Base-by-base conservation (phyloP, 2,113 vertebrate species). In the Anoplopoma fimbria region DNA sequence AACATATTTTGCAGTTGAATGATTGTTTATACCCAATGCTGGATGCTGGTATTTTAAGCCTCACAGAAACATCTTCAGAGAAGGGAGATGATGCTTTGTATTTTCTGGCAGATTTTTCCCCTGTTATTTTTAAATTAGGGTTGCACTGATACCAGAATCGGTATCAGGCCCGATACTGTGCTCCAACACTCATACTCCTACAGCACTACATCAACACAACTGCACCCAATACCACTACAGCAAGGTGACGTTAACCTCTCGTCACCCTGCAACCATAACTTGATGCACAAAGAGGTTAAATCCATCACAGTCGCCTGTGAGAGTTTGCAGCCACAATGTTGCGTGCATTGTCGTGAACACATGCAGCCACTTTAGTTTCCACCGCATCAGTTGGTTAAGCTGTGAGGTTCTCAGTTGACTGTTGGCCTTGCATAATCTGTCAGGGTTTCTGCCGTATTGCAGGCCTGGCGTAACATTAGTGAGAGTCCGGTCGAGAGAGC, bases 1-100 rank as follows among this genome's bases (percentile, higher is more conserved):
- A 75, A 74, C 19, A 5, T 75, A 69, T 84, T 89, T 85, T 81
- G 70, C 86, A 73, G 40, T 62, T 77, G 79, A 84, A 70, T 86
- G 65, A 85, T 81, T 91, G 81, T 85, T 90, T 88, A 89, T 87
- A 79, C 82, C 74, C 0, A 12, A 25, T 25, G 89, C 84, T 85
- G 29, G 63, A 85, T 82, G 74, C 79, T 75, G 81, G 81, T 83
- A 86, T 81, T 85, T 70, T 87, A 72, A 82, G 71, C 75, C 55
- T 90, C 29, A 60, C 34, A 57, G 23, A 31, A 42, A 55, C 49
- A 51, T 87, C 58, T 72, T 73, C 65, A 74, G 61, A 72, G 65
- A 53, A 36, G 29, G 38, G 19, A 68, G 47, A 47, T 69, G 60
- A 55, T 57, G 34, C 55, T 65, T 75, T 71, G 7, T 81, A 19